Evolutionary conservation across 2,797 vertebrate species (phyloP), one percentile per base, ranked within the genome.

Genomic region (Mallotus villosus): DNA sequence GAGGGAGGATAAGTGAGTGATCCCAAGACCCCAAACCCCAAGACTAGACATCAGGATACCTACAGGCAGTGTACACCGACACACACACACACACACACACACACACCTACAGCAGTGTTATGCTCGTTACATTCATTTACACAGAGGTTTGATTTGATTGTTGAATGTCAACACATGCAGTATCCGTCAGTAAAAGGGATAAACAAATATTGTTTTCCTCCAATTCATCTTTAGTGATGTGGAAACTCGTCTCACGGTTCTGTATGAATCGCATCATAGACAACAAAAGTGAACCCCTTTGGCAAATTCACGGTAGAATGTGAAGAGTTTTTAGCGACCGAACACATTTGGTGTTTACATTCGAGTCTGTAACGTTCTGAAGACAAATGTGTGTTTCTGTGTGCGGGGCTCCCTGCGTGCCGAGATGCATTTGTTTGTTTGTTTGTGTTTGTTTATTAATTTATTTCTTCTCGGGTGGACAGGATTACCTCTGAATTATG

Each of bases 401-500:
- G 4, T 29, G 22, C 57, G 57, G 3, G 57, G 29, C 29, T 24
- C 1, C 58, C 25, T 22, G 53, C 19, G 37, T 60, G 14, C 59
- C 22, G 46, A 5, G 6, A 67, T 11, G 27, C 37, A 19, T 41
- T 53, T 67, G 51, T 74, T 53, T 72, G 55, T 72, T 72, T 81
- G n/a, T 78, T 64, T 70, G 71, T 90, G 84, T 89, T 92, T 91
- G 79, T 87, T 90, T 73, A 60, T 70, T 70, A 63, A 66, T 70
- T 70, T 73, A 73, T 55, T 90, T 90, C 80, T 88, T 89, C 80
- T 75, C 17, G 74, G 75, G 86, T 80, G 83, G 86, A 83, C 81
- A 82, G 86, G 84, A 90, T 91, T 88, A 86, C 83, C 76, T 89
- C 87, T 94, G 86, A 93, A 94, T 94, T 90, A 94, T 94, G 84